A percentile compares a stretch with the other conserved stretches of the same genome.
These are phyloP conservation scores for Lethenteron camtschaticum DNA, from an alignment of 2,113 vertebrate species.

Conservation along the genomic window DNA sequence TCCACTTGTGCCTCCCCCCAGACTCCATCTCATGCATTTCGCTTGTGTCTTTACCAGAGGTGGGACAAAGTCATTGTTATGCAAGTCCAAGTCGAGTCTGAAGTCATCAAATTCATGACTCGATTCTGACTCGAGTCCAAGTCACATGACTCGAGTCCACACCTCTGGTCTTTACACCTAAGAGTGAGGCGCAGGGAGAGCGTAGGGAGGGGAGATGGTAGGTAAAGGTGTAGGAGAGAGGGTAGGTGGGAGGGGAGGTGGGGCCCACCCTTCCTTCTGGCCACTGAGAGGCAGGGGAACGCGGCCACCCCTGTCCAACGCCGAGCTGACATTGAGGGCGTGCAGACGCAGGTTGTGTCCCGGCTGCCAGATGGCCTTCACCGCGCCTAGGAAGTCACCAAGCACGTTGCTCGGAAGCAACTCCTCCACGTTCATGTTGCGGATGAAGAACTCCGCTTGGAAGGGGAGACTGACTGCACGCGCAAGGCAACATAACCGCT, in stretches of 20 bases:
- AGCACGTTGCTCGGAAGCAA: slow-evolving; percentile 92
- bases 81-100: no score
- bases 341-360: slow-evolving; percentile 41
- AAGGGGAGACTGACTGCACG: slow-evolving; percentile 35
- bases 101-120: no score
- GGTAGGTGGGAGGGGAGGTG: background rate
- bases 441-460: slow-evolving; percentile 92
- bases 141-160: no score
- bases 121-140: no score
- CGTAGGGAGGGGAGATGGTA: background rate
- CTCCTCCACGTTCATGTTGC: slow-evolving; percentile 97
- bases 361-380: slow-evolving; percentile 94
- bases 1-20: no score
- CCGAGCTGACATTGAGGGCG: slow-evolving; percentile 90
- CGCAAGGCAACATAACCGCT: no score
- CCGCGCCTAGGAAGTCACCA: slow-evolving; percentile 81
- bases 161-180: no score
- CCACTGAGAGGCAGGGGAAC: slow-evolving; percentile 87
- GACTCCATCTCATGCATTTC: no score
- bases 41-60: no score
- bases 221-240: background rate
- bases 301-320: slow-evolving; percentile 69
- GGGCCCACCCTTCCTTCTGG: slow-evolving; percentile 80
- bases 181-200: background rate
- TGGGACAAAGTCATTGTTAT: no score